Base-by-base conservation (phyloP, 2,888 invertebrate genomes). In the Bombylius discolor region DNA sequence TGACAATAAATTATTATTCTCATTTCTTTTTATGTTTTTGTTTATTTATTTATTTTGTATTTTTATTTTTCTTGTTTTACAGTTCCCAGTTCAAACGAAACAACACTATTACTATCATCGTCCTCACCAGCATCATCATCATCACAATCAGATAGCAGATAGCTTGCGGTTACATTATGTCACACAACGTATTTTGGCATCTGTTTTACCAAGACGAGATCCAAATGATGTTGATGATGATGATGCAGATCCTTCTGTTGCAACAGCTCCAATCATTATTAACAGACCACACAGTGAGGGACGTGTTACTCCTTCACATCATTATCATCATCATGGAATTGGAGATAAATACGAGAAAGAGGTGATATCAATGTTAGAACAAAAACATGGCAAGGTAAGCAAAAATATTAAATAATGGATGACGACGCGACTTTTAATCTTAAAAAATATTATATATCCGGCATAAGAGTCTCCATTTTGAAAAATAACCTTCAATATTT, bases 351-450 rank as follows among this genome's bases (percentile, higher is more conserved):
- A 64, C 57, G 65, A 65, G 59, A 62, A 61, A 59, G 65, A 65
- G 48, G 58, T 66, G 52, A 63, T 66, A 54, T 60, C 62, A 32
- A 65, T 66, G 66, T 51, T 66, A 14, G 65, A 66, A 55, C 65
- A 65, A 54, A 66, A 66, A 58, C 66, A 66, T 55, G 65, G 66
- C 49, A 65, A 64, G 61, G 65, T 65, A 62, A 56, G 39, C 23
- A 31, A 9, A 47, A 14, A 32, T 23, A 23, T 23, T 23, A 23
- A 23, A 23, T 23, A 23, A 23, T 23, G 23, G 23, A 23, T 23
- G 23, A 23, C 23, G 23, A 23, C 23, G 23, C 23, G 23, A 23
- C 23, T 23, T 23, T 23, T 23, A 23, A 23, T 23, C 23, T 23
- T 23, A 23, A 23, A 23, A 23, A 23, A 23, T 23, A 23, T 23